Base-by-base conservation (phyloP, 1,140 invertebrate genomes). In the Aricia agestis region DNA sequence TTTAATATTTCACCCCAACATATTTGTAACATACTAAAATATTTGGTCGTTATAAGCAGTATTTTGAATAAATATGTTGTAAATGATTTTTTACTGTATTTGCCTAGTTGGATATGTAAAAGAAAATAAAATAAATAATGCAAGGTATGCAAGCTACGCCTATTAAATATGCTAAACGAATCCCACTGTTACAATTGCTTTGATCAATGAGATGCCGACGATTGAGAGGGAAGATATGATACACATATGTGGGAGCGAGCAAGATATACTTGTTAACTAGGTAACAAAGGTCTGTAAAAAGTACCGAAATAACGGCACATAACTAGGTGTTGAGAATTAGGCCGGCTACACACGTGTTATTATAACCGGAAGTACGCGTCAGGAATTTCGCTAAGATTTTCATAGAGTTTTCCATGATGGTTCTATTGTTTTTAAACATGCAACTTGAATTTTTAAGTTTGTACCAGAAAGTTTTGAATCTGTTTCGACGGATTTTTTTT, bases 181-280 rank as follows among this genome's bases (percentile, higher is more conserved):
- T 25, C 25, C 41, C 11, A 42, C 41, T 42, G 13, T 52, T 52
- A 11, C 45, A 52, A 52, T 52, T 52, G 13, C 10, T 13, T 52
- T 13, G 45, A 52, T 52, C 45, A 52, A 13, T 52, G 67, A 68
- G 52, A 58, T 58, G 58, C 67, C 57, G 67, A 74, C 71, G 70
- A 74, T 69, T 61, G 70, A 67, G 67, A 74, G 72, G 73, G 66
- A 74, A 74, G 61, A 71, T 71, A 59, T 69, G 59, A 66, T 36
- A 42, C 45, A 15, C 7, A 15, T 52, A 52, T 15, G 45, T 13
- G 45, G 45, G 45, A 52, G 11, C 1, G 45, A 52, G 45, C 13
- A 11, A 52, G 45, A 11, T 52, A 52, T 52, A 52, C 45, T 52
- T 52, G 45, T 52, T 52, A 52, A 52, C 45, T 52, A 13, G 9